phyloP scores from a whole-genome alignment of 2,113 vertebrate genomes.

The Rhinichthys klamathensis region DNA sequence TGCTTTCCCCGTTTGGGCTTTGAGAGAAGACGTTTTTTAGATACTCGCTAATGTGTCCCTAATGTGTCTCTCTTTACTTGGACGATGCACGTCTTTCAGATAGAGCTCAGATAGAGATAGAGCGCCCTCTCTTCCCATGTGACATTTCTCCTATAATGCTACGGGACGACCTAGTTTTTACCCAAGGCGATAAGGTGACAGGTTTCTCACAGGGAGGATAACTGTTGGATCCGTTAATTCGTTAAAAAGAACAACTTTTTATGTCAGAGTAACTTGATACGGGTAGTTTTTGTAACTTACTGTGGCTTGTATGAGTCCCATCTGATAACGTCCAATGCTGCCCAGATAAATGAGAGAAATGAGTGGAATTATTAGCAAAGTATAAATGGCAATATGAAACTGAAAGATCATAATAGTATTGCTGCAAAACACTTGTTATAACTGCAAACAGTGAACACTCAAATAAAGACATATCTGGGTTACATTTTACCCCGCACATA shows the following conservation, averaged over 20 bases:
- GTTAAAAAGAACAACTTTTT: neutral
- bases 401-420: neutral
- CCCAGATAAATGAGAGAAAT: neutral
- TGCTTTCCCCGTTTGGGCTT: slow-evolving; percentile 12
- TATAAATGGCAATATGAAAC: neutral
- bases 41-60: slow-evolving; percentile 33
- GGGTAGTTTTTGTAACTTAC: neutral
- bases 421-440: neutral
- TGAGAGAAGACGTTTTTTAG: slow-evolving; percentile 27
- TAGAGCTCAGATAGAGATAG: neutral
- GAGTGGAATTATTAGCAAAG: neutral
- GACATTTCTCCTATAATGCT: slow-evolving; percentile 39
- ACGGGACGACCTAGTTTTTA: slow-evolving; percentile 17
- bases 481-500: no score
- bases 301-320: neutral
- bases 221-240: neutral
- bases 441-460: no score
- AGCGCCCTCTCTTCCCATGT: neutral
- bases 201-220: slow-evolving; percentile 27
- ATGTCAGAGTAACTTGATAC: neutral
- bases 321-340: neutral
- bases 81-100: neutral
- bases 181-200: slow-evolving; percentile 11
- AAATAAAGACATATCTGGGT: no score
- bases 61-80: slow-evolving; percentile 10